Conservation (phyloP, 2,797 vertebrate species). For the Carapus acus region DNA sequence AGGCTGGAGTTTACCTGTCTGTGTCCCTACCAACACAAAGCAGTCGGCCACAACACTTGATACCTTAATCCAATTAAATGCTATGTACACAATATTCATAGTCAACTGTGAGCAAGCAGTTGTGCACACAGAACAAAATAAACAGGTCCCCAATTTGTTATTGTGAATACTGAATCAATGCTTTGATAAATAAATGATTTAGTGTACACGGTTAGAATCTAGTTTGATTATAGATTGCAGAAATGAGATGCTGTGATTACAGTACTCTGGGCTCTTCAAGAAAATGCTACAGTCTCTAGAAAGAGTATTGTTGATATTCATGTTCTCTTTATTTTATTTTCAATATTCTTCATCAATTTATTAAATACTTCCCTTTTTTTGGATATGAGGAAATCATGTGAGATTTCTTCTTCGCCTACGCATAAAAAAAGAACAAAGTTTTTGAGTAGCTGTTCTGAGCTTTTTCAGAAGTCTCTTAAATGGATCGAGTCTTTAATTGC, state of each 20-base stretch:
- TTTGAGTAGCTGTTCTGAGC: background rate
- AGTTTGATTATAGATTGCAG: background rate
- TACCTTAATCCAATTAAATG: background rate
- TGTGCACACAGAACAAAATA: background rate
- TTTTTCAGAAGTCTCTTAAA: no score
- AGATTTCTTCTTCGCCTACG: background rate
- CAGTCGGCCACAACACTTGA: constrained; percentile 2
- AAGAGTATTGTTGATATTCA: no score
- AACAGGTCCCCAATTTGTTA: background rate
- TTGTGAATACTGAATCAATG: background rate
- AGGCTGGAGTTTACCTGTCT: constrained; percentile 33
- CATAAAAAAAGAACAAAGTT: background rate
- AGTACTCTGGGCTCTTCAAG: no score
- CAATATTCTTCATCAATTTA: constrained; percentile 2
- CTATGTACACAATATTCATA: background rate
- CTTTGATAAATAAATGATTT: background rate
- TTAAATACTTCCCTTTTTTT: constrained; percentile 8
- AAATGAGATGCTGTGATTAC: no score
- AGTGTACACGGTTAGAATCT: background rate
- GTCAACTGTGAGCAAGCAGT: background rate
- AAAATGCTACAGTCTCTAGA: no score
- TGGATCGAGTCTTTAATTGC: background rate
- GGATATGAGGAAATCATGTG: background rate
- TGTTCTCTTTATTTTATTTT: no score
- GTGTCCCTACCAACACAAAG: constrained; percentile 10